phyloP scores from a whole-genome alignment of 2,888 invertebrate species.

The Morpho achilles region DNA sequence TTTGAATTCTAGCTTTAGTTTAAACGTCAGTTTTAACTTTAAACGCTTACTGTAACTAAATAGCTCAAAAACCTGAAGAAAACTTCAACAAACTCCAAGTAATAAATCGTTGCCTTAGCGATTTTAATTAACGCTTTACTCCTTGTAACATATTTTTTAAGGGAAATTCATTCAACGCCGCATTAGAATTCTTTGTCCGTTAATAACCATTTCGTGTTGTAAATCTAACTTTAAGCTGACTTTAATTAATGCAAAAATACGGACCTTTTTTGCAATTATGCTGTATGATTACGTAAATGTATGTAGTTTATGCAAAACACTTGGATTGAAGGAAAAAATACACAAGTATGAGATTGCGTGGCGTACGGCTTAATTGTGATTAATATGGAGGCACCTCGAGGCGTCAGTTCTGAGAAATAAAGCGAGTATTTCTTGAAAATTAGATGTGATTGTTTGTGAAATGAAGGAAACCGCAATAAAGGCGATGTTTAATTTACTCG shows the following conservation, averaged over 20 bases:
- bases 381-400: constrained; percentile 32
- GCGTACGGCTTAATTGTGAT: constrained; percentile 32
- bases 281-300: constrained; percentile 25
- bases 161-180: neutral
- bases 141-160: neutral
- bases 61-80: too few species aligned
- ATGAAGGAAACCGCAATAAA: constrained; percentile 4
- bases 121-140: constrained; percentile 4
- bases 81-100: neutral
- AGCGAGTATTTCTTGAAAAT: constrained; percentile 23
- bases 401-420: constrained; percentile 31
- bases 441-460: constrained; percentile 24
- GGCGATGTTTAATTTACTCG: neutral
- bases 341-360: constrained; percentile 30
- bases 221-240: constrained; percentile 9
- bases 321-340: constrained; percentile 23
- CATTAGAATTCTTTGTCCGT: constrained; percentile 8
- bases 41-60: too few species aligned
- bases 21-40: too few species aligned
- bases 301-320: constrained; percentile 27
- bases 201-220: constrained; percentile 14
- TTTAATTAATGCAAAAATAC: constrained; percentile 9
- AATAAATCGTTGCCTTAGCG: constrained; percentile 4
- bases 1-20: too few species aligned
- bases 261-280: constrained; percentile 6